Percentiles rank a stretch among this genome's conserved stretches.
Evolutionary conservation across 2,888 invertebrate genomes (phyloP).

Genomic region (Acanthoscelides obtectus): DNA sequence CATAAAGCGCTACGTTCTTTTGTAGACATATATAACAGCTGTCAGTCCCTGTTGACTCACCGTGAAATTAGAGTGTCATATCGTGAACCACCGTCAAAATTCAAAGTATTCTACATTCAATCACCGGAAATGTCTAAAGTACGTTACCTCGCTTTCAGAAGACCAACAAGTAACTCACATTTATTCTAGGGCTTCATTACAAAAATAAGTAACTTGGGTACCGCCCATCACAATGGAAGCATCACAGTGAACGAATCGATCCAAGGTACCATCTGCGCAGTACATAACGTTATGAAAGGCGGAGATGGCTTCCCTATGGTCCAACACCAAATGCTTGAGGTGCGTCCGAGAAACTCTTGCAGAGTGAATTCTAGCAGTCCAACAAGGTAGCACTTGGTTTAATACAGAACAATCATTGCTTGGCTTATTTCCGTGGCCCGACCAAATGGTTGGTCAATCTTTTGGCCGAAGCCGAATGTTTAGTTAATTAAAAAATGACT

Average conservation of each 20-base stretch:
- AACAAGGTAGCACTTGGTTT: conserved; percentile 7
- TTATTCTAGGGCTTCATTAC: conserved; percentile 2
- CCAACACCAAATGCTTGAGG: conserved; percentile 17
- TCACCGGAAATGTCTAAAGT: not conserved
- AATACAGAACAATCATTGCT: too few species aligned
- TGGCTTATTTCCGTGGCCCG: too few species aligned
- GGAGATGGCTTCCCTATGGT: conserved; percentile 13
- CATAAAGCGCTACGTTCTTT: too few species aligned
- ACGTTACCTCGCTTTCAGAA: not conserved
- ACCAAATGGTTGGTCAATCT: too few species aligned
- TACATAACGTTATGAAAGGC: conserved; percentile 19
- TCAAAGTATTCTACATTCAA: not conserved
- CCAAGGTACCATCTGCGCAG: conserved; percentile 18
- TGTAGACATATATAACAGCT: not conserved
- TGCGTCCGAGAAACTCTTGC: conserved; percentile 14
- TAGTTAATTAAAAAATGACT: too few species aligned
- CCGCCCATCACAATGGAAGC: conserved; percentile 8
- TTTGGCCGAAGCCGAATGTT: too few species aligned
- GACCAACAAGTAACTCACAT: too few species aligned
- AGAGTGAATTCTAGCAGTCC: conserved; percentile 2
- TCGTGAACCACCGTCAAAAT: not conserved
- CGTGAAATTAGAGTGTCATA: not conserved
- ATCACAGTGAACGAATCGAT: conserved; percentile 19
- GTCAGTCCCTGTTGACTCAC: not conserved
- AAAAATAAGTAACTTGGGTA: conserved; percentile 7